Evolutionary conservation across 2,113 vertebrate genomes (phyloP), one percentile per base, ranked within the genome.

Genomic region (Acrocephalus kingi): DNA sequence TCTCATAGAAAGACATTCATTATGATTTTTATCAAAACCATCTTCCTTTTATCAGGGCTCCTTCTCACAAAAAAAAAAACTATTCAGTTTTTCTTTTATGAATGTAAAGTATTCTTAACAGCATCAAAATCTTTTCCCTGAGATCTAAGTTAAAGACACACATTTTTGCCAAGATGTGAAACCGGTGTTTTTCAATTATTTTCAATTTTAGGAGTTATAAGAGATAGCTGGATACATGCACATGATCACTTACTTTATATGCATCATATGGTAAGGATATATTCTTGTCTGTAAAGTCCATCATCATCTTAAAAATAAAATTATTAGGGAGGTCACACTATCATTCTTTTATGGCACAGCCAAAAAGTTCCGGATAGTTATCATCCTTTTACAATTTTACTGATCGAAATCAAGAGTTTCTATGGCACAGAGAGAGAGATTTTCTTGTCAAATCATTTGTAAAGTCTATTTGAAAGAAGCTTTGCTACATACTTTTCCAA

Each of bases 301-400:
- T 77, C 48, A 93, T 85, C 76, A 87, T 24, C 68, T 74, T 89
- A 64, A 88, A 94, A 96, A 86, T 82, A 77, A 90, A 94, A 94
- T 94, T 85, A 80, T 81, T 66, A 67, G 61, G 71, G 79, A 94
- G 79, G 49, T 74, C 68, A 63, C 43, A 46, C 83, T 78, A 71
- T 75, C 79, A 89, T 69, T 95, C 63, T 43, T 41, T 59, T 83
- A 77, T 11, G 51, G 43, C 24, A 94, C 39, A 91, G 43, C 28
- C 87, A 93, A 74, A 88, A 94, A 74, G n/a, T 89, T 85, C 39
- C 63, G 80, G 82, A 84, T 80, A 95, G 90, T 93, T 94, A 93
- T 63, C 48, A 91, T 86, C 33, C 92, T 90, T 96, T 94, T 63
- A 86, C 68, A 88, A 5, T 88, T 88, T 79, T 74, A 46, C 30